Evolutionary conservation across 2,113 vertebrate species (phyloP).

Genomic region (Phylloscopus whistleri): DNA sequence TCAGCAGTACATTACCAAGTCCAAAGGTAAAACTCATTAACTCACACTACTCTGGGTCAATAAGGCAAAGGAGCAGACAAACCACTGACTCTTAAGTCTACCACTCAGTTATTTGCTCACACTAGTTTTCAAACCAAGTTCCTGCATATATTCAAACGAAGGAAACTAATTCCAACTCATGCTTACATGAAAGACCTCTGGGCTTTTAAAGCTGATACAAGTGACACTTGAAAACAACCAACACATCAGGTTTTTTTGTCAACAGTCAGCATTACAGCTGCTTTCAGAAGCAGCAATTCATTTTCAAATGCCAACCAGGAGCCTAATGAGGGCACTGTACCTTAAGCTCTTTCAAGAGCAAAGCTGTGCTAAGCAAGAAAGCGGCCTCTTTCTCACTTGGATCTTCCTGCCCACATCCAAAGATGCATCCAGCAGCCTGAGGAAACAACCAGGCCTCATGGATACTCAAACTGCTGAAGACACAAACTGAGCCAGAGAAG

Average conservation of each 20-base stretch:
- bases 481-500: not conserved
- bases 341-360: not conserved
- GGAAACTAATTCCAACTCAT: not conserved
- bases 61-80: not conserved
- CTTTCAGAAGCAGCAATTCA: not conserved
- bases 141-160: not conserved
- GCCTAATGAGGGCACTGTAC: not conserved
- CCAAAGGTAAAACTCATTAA: conserved; percentile 12
- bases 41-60: not conserved
- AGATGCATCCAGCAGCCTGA: not conserved
- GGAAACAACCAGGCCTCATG: not conserved
- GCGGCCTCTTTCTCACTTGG: accelerated
- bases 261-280: not conserved
- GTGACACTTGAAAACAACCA: not conserved
- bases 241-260: not conserved
- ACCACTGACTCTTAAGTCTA: not conserved
- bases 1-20: not conserved
- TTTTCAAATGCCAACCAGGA: not conserved
- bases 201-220: not conserved
- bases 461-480: not conserved
- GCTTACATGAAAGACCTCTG: not conserved
- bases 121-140: not conserved
- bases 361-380: not conserved
- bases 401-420: not conserved
- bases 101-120: not conserved